Evolutionary conservation across 2,797 vertebrate species (phyloP).

Genomic region (Megaceryle alcyon): DNA sequence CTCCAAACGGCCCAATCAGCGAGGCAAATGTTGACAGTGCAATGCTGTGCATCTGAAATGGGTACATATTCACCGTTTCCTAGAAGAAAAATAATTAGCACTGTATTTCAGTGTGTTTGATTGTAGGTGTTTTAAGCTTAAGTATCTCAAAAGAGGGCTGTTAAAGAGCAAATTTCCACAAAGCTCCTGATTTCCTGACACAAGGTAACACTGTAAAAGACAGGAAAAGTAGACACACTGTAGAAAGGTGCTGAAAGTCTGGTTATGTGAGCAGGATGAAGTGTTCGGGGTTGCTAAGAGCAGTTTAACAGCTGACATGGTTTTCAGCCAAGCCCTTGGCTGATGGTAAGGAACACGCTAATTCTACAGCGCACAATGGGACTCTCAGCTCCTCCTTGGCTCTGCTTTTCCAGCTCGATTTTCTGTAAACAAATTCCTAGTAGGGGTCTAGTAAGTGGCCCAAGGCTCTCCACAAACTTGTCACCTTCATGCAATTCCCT

Average conservation of each 20-base stretch:
- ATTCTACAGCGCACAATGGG: fast-evolving
- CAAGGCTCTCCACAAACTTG: background rate
- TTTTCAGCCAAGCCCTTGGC: background rate
- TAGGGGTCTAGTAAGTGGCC: background rate
- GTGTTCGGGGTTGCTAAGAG: background rate
- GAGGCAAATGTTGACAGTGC: constrained; percentile 93
- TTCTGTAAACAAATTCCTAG: background rate
- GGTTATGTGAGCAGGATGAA: background rate
- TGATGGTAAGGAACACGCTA: background rate
- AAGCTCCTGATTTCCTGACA: background rate
- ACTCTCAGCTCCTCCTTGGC: background rate
- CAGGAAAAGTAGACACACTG: background rate
- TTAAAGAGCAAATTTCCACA: background rate
- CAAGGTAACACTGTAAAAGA: background rate
- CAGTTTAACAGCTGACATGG: background rate
- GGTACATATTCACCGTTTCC: constrained; percentile 90
- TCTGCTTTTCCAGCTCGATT: background rate
- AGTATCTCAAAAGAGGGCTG: background rate
- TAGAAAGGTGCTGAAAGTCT: background rate
- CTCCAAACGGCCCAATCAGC: constrained; percentile 94
- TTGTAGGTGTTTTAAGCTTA: background rate
- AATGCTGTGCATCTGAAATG: constrained; percentile 95
- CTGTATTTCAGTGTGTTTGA: background rate
- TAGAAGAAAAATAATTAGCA: constrained; percentile 46
- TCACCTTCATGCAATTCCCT: background rate